phyloP scores from a whole-genome alignment of 2,113 vertebrate species.

The Hystrix cristata region DNA sequence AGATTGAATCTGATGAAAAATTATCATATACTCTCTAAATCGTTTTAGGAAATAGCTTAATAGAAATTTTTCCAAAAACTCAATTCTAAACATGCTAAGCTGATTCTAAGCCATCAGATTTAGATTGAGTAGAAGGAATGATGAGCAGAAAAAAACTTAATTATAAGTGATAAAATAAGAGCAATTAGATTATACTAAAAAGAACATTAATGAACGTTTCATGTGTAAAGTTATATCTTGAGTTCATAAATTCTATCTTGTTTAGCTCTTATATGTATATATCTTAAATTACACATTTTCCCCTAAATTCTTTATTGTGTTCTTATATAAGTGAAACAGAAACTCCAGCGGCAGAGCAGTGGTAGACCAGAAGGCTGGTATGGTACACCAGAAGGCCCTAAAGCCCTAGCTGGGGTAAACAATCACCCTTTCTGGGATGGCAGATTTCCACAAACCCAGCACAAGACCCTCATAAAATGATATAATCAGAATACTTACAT shows the following conservation, averaged over 20 bases:
- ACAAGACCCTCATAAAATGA: background rate
- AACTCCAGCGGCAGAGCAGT: background rate
- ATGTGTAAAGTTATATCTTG: background rate
- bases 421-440: background rate
- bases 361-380: background rate
- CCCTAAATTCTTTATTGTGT: background rate
- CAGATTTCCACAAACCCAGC: background rate
- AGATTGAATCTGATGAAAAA: background rate
- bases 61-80: conserved; percentile 26
- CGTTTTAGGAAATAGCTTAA: conserved; percentile 34
- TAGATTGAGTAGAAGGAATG: background rate
- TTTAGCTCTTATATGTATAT: background rate
- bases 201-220: background rate
- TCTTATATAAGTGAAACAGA: background rate
- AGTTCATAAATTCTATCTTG: background rate
- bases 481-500: background rate
- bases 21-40: background rate
- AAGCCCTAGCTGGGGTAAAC: background rate
- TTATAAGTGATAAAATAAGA: background rate
- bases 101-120: background rate
- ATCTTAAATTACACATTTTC: background rate
- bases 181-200: background rate
- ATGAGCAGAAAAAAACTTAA: background rate
- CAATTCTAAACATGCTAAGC: background rate
- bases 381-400: background rate